A percentile compares a stretch with the other conserved stretches of the same genome.
Evolutionary conservation across 2,797 vertebrate genomes (phyloP).

Genomic region (Pangasius larnaudii): DNA sequence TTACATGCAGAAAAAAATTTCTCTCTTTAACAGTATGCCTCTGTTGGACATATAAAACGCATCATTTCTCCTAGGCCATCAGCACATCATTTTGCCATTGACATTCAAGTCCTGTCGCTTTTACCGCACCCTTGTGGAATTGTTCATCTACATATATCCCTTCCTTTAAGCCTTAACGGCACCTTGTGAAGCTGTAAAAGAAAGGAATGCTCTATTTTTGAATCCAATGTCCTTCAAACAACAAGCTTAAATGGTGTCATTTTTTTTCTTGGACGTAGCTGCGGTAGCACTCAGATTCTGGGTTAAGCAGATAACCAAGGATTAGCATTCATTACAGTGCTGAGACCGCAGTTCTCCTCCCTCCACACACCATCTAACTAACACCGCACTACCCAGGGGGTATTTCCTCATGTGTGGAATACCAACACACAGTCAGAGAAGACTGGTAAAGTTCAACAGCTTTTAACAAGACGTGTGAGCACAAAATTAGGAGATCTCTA

Average conservation of each 20-base stretch:
- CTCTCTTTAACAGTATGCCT: constrained; percentile 6
- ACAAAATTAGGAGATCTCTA: background rate
- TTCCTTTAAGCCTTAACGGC: background rate
- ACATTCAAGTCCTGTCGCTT: background rate
- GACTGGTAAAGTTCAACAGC: background rate
- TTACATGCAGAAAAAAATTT: background rate
- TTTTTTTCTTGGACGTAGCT: background rate
- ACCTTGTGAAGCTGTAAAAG: background rate
- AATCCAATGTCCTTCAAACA: background rate
- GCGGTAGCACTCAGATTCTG: constrained; percentile 21
- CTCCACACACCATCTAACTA: background rate
- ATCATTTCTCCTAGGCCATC: constrained; percentile 11
- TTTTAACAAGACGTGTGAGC: background rate
- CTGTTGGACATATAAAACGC: background rate
- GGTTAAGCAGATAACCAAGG: constrained; percentile 74
- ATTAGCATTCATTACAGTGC: constrained; percentile 74
- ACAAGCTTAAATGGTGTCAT: background rate
- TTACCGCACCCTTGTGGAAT: constrained; percentile 8
- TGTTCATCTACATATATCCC: background rate
- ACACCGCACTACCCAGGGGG: background rate
- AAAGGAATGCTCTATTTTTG: background rate
- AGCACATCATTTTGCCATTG: background rate
- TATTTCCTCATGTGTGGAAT: background rate
- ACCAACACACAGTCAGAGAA: background rate
- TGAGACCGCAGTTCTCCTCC: constrained; percentile 43